Conservation (phyloP, 1,140 invertebrate genomes). For the Psix sp. region DNA sequence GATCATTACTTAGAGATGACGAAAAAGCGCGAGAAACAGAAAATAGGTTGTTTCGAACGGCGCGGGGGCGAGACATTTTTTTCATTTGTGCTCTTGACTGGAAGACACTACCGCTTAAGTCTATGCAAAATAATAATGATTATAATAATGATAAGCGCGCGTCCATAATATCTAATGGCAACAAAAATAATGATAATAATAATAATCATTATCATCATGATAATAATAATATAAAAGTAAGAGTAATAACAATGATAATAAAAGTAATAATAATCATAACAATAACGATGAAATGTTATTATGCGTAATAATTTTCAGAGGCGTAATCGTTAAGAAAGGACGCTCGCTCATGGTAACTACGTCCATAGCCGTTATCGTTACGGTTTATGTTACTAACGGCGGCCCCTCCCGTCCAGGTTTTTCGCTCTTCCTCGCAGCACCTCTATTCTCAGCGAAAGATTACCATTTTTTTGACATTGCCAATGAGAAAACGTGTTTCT, state of each 20-base stretch:
- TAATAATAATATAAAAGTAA: slow-evolving; percentile 63
- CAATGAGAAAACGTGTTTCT: slow-evolving; percentile 60
- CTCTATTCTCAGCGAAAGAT: slow-evolving; percentile 58
- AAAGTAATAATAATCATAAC: slow-evolving; percentile 70
- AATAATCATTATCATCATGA: slow-evolving; percentile 50
- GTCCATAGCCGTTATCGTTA: slow-evolving; percentile 78
- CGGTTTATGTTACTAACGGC: slow-evolving; percentile 74
- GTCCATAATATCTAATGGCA: slow-evolving; percentile 21
- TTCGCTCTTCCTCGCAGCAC: slow-evolving; percentile 58
- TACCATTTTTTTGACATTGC: slow-evolving; percentile 63
- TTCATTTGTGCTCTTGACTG: slow-evolving; percentile 35
- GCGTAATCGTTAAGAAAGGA: slow-evolving; percentile 78
- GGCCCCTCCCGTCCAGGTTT: slow-evolving; percentile 63
- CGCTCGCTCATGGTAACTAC: slow-evolving; percentile 74
- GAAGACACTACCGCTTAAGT: slow-evolving; percentile 38
- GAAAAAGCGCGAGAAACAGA: slow-evolving; percentile 48
- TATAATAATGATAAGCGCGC: slow-evolving; percentile 36
- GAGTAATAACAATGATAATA: slow-evolving; percentile 65
- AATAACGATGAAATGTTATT: slow-evolving; percentile 76
- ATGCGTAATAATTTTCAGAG: slow-evolving; percentile 76
- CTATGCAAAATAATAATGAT: slow-evolving; percentile 44
- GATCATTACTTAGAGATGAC: slow-evolving; percentile 52
- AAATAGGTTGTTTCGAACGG: slow-evolving; percentile 27
- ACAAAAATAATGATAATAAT: slow-evolving; percentile 49
- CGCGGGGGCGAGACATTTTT: slow-evolving; percentile 38